Percentiles rank a stretch among this genome's conserved stretches.
phyloP scores from a whole-genome alignment of 2,113 vertebrate species.

The Ailuropoda melanoleuca region DNA sequence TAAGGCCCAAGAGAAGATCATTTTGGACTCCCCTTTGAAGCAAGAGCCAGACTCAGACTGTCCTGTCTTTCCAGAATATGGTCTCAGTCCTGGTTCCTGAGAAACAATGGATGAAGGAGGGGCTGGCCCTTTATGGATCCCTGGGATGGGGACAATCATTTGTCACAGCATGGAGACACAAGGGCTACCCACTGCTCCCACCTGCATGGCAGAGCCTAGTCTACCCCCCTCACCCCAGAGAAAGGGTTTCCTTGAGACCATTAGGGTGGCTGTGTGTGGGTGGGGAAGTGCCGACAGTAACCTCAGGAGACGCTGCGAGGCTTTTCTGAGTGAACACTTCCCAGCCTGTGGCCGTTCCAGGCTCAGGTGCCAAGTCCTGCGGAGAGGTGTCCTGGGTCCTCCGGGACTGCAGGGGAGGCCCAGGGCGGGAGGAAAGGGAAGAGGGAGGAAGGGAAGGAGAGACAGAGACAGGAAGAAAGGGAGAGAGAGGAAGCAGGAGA shows the following conservation, averaged over 20 bases:
- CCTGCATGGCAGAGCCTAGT: background rate
- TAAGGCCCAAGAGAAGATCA: background rate
- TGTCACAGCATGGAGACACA: background rate
- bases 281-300: slow-evolving; percentile 83
- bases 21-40: background rate
- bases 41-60: background rate
- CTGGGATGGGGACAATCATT: background rate
- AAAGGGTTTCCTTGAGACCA: slow-evolving; percentile 16
- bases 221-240: background rate
- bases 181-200: background rate
- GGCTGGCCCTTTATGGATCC: slow-evolving; percentile 10
- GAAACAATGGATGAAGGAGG: background rate
- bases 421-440: slow-evolving; percentile 75
- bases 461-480: slow-evolving; percentile 27
- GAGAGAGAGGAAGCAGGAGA: slow-evolving; percentile 74
- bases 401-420: slow-evolving; percentile 86
- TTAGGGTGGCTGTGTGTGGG: background rate
- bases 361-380: slow-evolving; percentile 88
- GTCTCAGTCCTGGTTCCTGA: background rate
- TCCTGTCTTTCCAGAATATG: background rate
- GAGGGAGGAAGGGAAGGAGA: slow-evolving; percentile 55
- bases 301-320: slow-evolving; percentile 96
- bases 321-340: slow-evolving; percentile 98
- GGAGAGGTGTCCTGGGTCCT: slow-evolving; percentile 85
- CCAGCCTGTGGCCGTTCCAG: slow-evolving; percentile 89